phyloP scores from a whole-genome alignment of 2,797 vertebrate genomes.

The Meriones psammophilus region DNA sequence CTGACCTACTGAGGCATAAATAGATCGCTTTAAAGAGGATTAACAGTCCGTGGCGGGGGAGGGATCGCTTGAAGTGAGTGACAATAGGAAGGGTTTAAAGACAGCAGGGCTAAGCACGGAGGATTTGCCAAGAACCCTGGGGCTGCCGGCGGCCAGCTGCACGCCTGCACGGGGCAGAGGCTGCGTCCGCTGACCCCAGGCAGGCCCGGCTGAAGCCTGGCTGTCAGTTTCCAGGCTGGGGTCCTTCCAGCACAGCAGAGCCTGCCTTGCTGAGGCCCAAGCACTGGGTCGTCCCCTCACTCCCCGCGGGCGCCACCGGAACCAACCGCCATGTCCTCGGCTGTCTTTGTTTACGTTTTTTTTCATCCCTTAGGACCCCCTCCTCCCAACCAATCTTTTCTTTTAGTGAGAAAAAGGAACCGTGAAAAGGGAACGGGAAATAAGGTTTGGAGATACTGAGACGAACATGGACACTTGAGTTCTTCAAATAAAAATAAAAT shows the following conservation, averaged over 20 bases:
- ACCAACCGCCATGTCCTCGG: background rate
- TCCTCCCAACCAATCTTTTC: rapidly evolving
- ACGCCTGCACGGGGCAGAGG: background rate
- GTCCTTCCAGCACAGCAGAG: background rate
- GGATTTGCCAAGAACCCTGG: constrained; percentile 48
- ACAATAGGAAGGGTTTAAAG: constrained; percentile 42
- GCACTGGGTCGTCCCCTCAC: no score
- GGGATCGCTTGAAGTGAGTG: background rate
- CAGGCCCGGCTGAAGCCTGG: background rate
- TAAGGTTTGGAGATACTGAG: background rate
- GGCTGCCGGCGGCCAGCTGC: background rate
- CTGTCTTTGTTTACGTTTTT: background rate
- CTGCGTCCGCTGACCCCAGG: background rate
- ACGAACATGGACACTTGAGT: background rate
- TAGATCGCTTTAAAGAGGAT: constrained; percentile 87
- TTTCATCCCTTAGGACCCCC: background rate
- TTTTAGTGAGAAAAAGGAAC: background rate
- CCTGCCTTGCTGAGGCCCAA: background rate
- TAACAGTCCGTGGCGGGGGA: constrained; percentile 80
- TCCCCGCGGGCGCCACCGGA: background rate
- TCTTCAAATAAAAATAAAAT: background rate
- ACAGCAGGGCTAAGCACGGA: constrained; percentile 15
- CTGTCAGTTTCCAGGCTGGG: background rate
- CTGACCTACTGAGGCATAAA: constrained; percentile 77
- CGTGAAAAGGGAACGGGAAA: background rate